These are phyloP conservation scores for Oryctolagus cuniculus DNA, from an alignment of 2,113 vertebrate genomes.

Conservation along the genomic window DNA sequence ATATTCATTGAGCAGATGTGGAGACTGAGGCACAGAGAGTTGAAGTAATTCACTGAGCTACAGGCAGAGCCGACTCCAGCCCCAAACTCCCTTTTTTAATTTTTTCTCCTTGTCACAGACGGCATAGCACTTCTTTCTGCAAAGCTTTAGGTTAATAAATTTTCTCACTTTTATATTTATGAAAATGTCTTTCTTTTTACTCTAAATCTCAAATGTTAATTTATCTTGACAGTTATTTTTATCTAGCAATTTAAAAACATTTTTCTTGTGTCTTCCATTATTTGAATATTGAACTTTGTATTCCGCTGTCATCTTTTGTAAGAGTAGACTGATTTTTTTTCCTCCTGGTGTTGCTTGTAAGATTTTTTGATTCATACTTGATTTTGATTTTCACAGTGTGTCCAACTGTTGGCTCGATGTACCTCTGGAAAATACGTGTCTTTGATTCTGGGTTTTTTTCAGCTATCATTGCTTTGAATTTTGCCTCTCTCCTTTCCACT, in stretches of 20 bases:
- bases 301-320: neutral
- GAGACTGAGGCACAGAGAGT: neutral
- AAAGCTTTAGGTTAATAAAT: neutral
- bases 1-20: neutral
- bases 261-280: neutral
- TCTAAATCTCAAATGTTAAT: neutral
- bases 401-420: neutral
- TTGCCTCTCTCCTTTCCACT: neutral
- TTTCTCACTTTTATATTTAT: neutral
- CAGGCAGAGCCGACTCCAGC: neutral
- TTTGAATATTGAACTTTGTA: neutral
- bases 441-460: neutral
- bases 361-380: neutral
- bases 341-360: neutral
- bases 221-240: conserved; percentile 50
- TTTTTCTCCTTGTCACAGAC: neutral
- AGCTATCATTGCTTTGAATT: neutral
- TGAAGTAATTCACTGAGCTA: neutral
- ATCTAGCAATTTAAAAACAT: neutral
- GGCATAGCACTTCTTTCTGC: neutral
- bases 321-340: neutral
- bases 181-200: neutral
- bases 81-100: neutral
- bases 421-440: neutral
- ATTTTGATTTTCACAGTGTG: neutral